phyloP scores from a whole-genome alignment of 2,113 vertebrate species.

The Charadrius vociferus region DNA sequence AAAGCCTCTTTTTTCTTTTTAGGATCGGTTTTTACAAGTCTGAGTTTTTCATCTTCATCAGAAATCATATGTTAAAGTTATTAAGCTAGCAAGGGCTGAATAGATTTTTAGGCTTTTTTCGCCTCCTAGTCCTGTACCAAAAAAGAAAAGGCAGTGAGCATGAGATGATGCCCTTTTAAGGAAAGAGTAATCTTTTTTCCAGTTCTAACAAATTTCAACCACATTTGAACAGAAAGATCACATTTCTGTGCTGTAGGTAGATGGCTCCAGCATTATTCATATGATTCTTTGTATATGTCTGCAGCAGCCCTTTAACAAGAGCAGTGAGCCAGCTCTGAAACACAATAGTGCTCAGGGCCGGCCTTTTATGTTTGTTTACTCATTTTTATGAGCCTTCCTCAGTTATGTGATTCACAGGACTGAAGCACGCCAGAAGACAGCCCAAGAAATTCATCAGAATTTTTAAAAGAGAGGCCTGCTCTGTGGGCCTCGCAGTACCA shows the following conservation, averaged over 20 bases:
- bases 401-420: constrained; percentile 57
- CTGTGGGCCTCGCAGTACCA: neutral
- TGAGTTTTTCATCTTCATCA: constrained; percentile 47
- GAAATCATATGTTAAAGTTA: constrained; percentile 54
- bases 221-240: constrained; percentile 74
- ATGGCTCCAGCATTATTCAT: constrained; percentile 70
- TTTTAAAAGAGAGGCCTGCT: neutral
- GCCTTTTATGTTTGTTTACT: constrained; percentile 77
- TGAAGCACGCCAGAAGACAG: constrained; percentile 42
- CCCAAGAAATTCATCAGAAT: constrained; percentile 30
- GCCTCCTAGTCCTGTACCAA: neutral
- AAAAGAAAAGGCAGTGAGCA: neutral
- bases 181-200: constrained; percentile 76
- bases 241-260: constrained; percentile 76
- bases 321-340: constrained; percentile 65
- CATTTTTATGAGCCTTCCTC: constrained; percentile 68
- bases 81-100: constrained; percentile 31
- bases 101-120: neutral
- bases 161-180: constrained; percentile 62
- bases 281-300: constrained; percentile 70
- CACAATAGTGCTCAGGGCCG: constrained; percentile 53
- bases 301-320: constrained; percentile 70
- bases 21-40: constrained; percentile 2
- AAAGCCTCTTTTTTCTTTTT: neutral
- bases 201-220: constrained; percentile 75